Percentiles rank a stretch among this genome's conserved stretches.
Conservation (phyloP, 64 coral and sea anemone genomes). For the Stichodactyla helianthus region DNA sequence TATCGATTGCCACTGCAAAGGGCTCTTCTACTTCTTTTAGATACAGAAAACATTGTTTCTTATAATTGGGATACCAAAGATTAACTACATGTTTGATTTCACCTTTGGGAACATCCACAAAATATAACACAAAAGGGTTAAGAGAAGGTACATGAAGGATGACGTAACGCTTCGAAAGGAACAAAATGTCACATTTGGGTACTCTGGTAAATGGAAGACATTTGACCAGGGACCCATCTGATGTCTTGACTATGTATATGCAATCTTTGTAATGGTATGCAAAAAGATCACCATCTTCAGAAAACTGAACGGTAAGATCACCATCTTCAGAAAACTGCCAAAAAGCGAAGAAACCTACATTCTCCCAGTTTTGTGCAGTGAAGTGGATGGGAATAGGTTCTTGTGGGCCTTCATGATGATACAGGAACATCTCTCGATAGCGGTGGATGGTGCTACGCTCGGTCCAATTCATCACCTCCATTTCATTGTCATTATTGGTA, state of each 20-base stretch:
- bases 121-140: too few relatives aligned
- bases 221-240: constrained; percentile 6
- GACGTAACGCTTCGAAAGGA: not conserved
- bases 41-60: too few relatives aligned
- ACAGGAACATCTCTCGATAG: not conserved
- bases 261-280: not conserved
- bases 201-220: not conserved
- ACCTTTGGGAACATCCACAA: too few relatives aligned
- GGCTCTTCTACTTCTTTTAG: too few relatives aligned
- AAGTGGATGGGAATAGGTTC: not conserved
- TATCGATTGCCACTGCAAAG: too few relatives aligned
- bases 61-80: too few relatives aligned
- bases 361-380: not conserved
- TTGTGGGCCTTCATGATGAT: not conserved
- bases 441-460: not conserved
- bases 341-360: too few relatives aligned
- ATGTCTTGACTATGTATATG: not conserved
- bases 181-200: not conserved
- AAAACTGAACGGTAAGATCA: not conserved
- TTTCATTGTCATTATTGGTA: not conserved
- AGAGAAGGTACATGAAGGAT: too few relatives aligned
- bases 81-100: too few relatives aligned
- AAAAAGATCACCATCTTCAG: not conserved
- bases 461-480: not conserved
- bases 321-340: not conserved